phyloP scores from a whole-genome alignment of 2,888 invertebrate species.

The Clunio marinus region DNA sequence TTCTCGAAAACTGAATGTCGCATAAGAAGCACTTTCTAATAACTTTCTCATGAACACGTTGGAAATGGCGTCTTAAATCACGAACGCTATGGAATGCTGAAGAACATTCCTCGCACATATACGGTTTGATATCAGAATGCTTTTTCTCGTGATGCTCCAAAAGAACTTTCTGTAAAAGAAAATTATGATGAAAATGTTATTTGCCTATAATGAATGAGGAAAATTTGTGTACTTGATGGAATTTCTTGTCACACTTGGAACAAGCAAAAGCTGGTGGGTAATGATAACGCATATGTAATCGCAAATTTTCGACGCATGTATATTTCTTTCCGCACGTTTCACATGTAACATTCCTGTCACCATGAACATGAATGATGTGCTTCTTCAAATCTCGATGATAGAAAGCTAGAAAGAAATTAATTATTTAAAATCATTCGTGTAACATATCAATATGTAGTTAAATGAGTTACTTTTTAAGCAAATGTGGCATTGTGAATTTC shows the following conservation, averaged over 20 bases:
- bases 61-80: slow-evolving; percentile 19
- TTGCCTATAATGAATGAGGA: too few relatives aligned
- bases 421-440: not conserved
- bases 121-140: not conserved
- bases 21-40: slow-evolving; percentile 4
- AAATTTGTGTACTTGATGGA: too few relatives aligned
- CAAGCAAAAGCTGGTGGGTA: not conserved
- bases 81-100: not conserved
- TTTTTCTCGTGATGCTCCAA: slow-evolving; percentile 25
- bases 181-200: too few relatives aligned
- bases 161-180: too few relatives aligned
- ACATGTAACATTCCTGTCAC: slow-evolving; percentile 20
- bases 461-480: not conserved
- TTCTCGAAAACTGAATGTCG: slow-evolving; percentile 11
- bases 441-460: not conserved
- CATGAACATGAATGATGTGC: slow-evolving; percentile 27
- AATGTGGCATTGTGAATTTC: slow-evolving; percentile 17
- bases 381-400: slow-evolving; percentile 34
- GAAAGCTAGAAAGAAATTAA: not conserved
- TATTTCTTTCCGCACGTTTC: slow-evolving; percentile 12
- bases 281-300: slow-evolving; percentile 27
- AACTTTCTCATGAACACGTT: slow-evolving; percentile 21
- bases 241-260: slow-evolving; percentile 7
- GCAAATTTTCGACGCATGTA: slow-evolving; percentile 18
- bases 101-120: not conserved